Conservation (phyloP, 1,140 invertebrate genomes). For the Drosophila varians region DNA sequence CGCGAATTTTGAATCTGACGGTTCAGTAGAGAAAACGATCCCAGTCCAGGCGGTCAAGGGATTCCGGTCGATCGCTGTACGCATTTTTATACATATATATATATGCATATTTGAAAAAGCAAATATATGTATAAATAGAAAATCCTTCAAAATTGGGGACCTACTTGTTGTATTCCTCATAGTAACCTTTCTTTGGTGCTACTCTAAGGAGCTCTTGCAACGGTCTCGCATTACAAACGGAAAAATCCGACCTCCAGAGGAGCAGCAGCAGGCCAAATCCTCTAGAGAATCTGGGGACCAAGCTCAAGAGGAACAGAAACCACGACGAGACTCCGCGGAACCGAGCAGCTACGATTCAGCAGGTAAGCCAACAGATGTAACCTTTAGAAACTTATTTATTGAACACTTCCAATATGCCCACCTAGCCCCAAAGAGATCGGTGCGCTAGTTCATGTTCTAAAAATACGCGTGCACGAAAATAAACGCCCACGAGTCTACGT, state of each 20-base stretch:
- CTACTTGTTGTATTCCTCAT: slow-evolving; percentile 43
- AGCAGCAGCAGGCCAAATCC: slow-evolving; percentile 10
- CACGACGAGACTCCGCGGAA: slow-evolving; percentile 57
- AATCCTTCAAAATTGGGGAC: slow-evolving; percentile 52
- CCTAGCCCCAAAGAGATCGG: slow-evolving; percentile 45
- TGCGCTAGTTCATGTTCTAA: slow-evolving; percentile 77
- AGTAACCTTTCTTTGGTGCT: slow-evolving; percentile 56
- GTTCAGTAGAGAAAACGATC: slow-evolving; percentile 60
- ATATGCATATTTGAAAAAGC: too few relatives aligned
- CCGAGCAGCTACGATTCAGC: slow-evolving; percentile 60
- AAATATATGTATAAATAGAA: slow-evolving; percentile 17
- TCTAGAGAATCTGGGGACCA: slow-evolving; percentile 23
- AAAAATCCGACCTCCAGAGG: slow-evolving; percentile 22
- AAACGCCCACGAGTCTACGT: slow-evolving; percentile 56
- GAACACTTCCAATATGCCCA: slow-evolving; percentile 29
- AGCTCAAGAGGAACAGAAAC: slow-evolving; percentile 47
- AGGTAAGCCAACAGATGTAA: slow-evolving; percentile 34
- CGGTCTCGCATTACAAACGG: slow-evolving; percentile 46
- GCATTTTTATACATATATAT: slow-evolving; percentile 17
- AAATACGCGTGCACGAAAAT: slow-evolving; percentile 65
- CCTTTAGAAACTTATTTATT: neutral
- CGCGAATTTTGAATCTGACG: slow-evolving; percentile 20
- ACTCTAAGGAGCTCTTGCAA: slow-evolving; percentile 63
- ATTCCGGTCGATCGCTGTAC: slow-evolving; percentile 10
- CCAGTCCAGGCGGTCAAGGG: slow-evolving; percentile 37